A percentile compares a stretch with the other conserved stretches of the same genome.
phyloP scores from a whole-genome alignment of 2,113 vertebrate genomes.

The Melanerpes aurifrons region DNA sequence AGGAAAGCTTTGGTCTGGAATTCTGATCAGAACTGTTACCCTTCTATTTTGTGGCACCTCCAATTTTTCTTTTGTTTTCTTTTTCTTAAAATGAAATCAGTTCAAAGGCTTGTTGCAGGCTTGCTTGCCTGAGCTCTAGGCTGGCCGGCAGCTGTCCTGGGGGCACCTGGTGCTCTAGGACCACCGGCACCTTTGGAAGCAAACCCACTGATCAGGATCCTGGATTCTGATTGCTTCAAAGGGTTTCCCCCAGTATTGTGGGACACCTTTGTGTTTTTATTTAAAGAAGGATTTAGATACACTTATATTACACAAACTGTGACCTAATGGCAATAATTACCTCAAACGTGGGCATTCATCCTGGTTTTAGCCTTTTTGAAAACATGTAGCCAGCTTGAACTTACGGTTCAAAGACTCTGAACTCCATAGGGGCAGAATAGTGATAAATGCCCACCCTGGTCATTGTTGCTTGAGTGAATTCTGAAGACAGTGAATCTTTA shows the following conservation, averaged over 20 bases:
- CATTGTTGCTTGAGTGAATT: conserved; percentile 74
- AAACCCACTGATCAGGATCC: conserved; percentile 72
- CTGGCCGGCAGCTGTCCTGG: conserved; percentile 36
- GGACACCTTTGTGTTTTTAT: conserved; percentile 17
- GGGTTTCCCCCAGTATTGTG: conserved; percentile 2
- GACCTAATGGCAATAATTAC: conserved; percentile 85
- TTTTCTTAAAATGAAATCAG: neutral
- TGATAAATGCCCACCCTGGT: conserved; percentile 69
- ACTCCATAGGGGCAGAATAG: conserved; percentile 66
- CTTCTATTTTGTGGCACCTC: conserved; percentile 17
- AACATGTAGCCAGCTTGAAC: conserved; percentile 79
- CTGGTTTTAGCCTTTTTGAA: conserved; percentile 80
- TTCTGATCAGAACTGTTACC: conserved; percentile 53
- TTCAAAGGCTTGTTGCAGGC: conserved; percentile 52
- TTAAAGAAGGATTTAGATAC: conserved; percentile 76
- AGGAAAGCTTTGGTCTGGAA: conserved; percentile 42
- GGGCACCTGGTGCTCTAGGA: neutral
- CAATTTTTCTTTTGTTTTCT: conserved; percentile 15
- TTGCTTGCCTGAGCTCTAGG: conserved; percentile 65
- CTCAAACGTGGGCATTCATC: conserved; percentile 84
- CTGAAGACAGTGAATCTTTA: conserved; percentile 67
- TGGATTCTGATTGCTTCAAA: conserved; percentile 61
- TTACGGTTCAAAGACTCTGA: conserved; percentile 70
- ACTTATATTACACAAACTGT: conserved; percentile 80
- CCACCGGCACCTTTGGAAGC: conserved; percentile 64